Evolutionary conservation across 2,888 invertebrate genomes (phyloP).

Genomic region (Nymphalis polychloros): DNA sequence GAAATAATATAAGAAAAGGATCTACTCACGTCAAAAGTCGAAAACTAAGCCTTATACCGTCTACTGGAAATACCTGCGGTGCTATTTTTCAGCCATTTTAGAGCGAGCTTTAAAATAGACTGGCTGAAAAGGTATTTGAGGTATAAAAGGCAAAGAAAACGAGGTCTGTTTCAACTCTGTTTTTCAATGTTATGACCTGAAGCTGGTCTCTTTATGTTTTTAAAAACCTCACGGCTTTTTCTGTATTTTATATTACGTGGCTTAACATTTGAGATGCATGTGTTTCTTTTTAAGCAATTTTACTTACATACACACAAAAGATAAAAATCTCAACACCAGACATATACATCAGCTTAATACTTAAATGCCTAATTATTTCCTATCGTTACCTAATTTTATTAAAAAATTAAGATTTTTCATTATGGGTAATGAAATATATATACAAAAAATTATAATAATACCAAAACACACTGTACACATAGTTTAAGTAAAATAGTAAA

Average conservation of each 20-base stretch:
- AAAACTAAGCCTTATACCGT: constrained; percentile 22
- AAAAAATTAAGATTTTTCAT: no score
- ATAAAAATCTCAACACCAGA: background rate
- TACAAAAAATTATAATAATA: no score
- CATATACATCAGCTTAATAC: no score
- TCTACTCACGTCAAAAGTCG: constrained; percentile 30
- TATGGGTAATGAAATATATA: no score
- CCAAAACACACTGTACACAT: no score
- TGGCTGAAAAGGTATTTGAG: constrained; percentile 29
- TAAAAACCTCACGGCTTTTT: constrained; percentile 11
- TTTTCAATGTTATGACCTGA: constrained; percentile 14
- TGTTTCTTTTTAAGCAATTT: background rate
- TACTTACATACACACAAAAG: background rate
- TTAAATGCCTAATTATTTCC: no score
- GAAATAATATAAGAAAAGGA: constrained; percentile 34
- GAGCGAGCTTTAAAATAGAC: constrained; percentile 25
- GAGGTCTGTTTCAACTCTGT: constrained; percentile 17
- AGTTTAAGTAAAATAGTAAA: no score
- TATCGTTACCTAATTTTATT: no score
- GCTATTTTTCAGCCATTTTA: constrained; percentile 29
- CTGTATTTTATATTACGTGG: background rate
- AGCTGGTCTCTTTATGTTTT: constrained; percentile 18
- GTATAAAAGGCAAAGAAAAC: constrained; percentile 22
- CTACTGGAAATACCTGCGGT: constrained; percentile 20
- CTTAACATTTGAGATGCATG: background rate